Conservation (phyloP, 2,113 vertebrate genomes). For the Notechis scutatus region DNA sequence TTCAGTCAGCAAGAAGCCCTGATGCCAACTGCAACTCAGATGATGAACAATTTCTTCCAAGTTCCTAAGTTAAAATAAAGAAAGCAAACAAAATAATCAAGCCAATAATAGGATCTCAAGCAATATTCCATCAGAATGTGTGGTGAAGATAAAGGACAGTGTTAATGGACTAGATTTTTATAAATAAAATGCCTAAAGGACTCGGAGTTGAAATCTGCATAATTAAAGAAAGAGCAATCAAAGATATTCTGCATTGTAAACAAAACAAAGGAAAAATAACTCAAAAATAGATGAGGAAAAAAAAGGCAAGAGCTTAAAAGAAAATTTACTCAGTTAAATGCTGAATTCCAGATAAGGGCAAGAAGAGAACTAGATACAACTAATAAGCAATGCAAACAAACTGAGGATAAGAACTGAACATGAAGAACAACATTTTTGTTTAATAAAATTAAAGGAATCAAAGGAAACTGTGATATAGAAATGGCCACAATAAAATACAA, state of each 20-base stretch:
- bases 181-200: background rate
- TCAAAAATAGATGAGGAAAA: background rate
- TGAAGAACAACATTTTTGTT: background rate
- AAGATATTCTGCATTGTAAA: background rate
- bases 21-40: background rate
- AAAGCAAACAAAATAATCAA: background rate
- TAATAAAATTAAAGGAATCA: background rate
- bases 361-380: background rate
- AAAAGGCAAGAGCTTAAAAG: background rate
- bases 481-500: background rate
- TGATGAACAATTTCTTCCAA: background rate
- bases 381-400: background rate
- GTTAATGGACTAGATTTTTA: background rate
- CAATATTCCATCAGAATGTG: background rate
- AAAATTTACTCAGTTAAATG: background rate
- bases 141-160: background rate
- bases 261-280: background rate
- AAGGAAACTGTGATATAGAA: background rate
- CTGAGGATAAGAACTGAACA: background rate
- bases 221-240: background rate
- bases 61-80: background rate
- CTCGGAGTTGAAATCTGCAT: background rate
- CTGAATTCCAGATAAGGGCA: background rate
- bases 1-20: background rate
- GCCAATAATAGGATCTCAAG: background rate